Evolutionary conservation across 2,797 vertebrate species (phyloP).

Genomic region (Triplophysa bombifrons): DNA sequence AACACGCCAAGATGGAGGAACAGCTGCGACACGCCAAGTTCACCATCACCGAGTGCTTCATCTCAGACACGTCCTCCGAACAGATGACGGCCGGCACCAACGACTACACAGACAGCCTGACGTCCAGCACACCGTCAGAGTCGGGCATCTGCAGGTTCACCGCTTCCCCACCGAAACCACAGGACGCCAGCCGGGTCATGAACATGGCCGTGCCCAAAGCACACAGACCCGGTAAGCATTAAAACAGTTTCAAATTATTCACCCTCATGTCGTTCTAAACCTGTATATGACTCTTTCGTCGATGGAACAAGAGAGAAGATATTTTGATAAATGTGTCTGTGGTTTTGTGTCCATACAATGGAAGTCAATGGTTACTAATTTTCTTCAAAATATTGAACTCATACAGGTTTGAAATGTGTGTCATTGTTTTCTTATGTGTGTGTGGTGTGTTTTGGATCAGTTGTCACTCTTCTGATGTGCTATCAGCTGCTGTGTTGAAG

Average conservation of each 20-base stretch:
- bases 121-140: slow-evolving; percentile 98
- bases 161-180: slow-evolving; percentile 96
- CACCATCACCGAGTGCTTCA: slow-evolving; percentile 99
- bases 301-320: neutral
- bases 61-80: slow-evolving; percentile 97
- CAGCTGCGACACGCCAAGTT: slow-evolving; percentile 98
- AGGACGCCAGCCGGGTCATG: slow-evolving; percentile 93
- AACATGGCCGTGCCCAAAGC: slow-evolving; percentile 99
- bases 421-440: too few species aligned
- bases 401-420: too few species aligned
- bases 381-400: too few species aligned
- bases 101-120: slow-evolving; percentile 97
- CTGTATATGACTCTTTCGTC: too few species aligned
- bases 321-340: too few species aligned
- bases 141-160: slow-evolving; percentile 99
- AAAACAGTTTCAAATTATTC: neutral
- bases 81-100: slow-evolving; percentile 99
- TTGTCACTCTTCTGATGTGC: slow-evolving; percentile 10
- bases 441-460: neutral
- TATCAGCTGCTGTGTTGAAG: slow-evolving; percentile 42
- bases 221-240: slow-evolving; percentile 92
- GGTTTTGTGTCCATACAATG: too few species aligned
- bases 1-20: slow-evolving; percentile 99
- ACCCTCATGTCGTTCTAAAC: too few species aligned
- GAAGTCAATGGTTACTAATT: too few species aligned